These are phyloP conservation scores for Pionites leucogaster DNA, from an alignment of 2,113 vertebrate genomes.

Conservation along the genomic window DNA sequence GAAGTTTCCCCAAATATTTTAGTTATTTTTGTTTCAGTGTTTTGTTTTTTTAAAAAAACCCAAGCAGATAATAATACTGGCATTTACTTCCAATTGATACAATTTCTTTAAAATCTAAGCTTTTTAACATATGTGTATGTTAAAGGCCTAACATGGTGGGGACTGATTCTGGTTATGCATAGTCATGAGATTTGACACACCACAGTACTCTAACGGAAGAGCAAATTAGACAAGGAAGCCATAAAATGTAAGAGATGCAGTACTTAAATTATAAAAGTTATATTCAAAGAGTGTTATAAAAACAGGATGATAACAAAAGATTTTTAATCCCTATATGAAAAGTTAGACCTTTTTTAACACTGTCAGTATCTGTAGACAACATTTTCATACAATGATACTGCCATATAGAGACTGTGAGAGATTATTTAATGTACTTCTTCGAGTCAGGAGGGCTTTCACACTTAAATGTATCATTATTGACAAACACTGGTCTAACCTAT, in stretches of 20 bases:
- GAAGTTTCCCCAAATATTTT: neutral
- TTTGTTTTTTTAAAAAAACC: neutral
- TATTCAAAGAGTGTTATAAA: neutral
- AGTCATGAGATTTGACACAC: neutral
- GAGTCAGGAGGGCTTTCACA: neutral
- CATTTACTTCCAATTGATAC: neutral
- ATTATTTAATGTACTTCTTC: neutral
- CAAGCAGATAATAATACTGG: neutral
- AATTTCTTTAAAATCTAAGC: neutral
- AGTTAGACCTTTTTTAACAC: neutral
- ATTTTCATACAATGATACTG: neutral
- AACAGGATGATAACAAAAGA: neutral
- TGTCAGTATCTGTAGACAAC: neutral
- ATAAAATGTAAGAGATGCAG: neutral
- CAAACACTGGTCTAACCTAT: neutral
- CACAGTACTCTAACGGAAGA: neutral
- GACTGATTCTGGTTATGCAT: neutral
- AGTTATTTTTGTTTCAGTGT: neutral
- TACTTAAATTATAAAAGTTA: neutral
- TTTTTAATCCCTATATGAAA: neutral
- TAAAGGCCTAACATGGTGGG: neutral
- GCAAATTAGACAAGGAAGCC: neutral
- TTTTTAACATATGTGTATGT: neutral
- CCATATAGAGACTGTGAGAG: neutral
- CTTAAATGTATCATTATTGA: neutral